phyloP scores from a whole-genome alignment of 2,888 invertebrate species.

The Nomada fucata region DNA sequence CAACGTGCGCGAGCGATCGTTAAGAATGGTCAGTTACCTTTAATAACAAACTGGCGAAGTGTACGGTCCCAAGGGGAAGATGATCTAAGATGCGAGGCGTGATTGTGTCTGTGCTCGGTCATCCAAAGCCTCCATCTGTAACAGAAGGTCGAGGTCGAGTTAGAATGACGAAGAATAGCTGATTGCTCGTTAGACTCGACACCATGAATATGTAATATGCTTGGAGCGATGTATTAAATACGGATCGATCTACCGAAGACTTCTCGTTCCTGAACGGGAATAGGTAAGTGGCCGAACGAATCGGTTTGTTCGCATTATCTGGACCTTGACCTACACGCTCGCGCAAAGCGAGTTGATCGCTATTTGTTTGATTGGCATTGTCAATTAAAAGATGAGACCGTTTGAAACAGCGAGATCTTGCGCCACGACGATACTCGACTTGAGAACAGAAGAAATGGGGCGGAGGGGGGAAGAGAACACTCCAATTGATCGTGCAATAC shows the following conservation, averaged over 20 bases:
- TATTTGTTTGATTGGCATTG: too few relatives aligned
- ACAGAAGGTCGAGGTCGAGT: not conserved
- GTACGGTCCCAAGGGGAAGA: not conserved
- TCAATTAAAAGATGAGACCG: too few relatives aligned
- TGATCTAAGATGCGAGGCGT: too few relatives aligned
- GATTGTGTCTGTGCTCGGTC: not conserved
- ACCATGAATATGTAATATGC: constrained; percentile 1
- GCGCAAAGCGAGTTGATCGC: too few relatives aligned
- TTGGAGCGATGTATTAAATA: too few relatives aligned
- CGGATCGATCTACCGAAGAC: too few relatives aligned
- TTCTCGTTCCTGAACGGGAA: not conserved
- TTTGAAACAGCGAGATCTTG: too few relatives aligned
- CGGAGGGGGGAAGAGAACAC: too few relatives aligned
- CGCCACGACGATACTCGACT: too few relatives aligned
- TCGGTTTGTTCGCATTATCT: constrained; percentile 18
- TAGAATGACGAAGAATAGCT: not conserved
- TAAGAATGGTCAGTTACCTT: constrained; percentile 42
- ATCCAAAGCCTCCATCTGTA: not conserved
- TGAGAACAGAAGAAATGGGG: too few relatives aligned
- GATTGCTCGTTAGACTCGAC: too few relatives aligned
- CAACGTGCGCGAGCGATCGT: not conserved
- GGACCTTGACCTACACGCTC: constrained; percentile 36
- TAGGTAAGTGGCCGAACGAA: constrained; percentile 19
- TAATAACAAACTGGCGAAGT: constrained; percentile 24
- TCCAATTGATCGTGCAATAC: too few relatives aligned